A percentile compares a stretch with the other conserved stretches of the same genome.
Conservation (phyloP, 2,888 invertebrate genomes). For the Macaria liturata region DNA sequence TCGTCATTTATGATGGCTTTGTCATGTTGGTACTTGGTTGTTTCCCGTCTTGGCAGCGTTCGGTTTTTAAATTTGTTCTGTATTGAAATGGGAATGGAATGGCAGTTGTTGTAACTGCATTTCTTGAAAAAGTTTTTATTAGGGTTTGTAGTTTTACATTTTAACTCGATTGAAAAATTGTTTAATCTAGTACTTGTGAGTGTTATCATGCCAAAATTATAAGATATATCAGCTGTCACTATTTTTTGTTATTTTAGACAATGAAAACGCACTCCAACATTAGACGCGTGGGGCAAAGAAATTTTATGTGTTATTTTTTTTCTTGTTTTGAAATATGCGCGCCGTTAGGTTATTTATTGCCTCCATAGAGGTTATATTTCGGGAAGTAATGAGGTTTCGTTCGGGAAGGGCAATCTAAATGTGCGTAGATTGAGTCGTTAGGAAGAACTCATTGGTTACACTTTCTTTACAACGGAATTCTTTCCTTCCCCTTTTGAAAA, state of each 20-base stretch:
- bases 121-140: neutral
- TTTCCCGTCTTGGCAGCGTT: constrained; percentile 20
- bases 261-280: constrained; percentile 62
- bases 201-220: too few species aligned
- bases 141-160: too few species aligned
- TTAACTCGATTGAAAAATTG: too few species aligned
- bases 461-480: constrained; percentile 44
- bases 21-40: constrained; percentile 5
- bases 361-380: constrained; percentile 81
- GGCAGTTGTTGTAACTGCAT: neutral
- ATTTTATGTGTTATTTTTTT: constrained; percentile 78
- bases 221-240: too few species aligned
- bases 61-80: constrained; percentile 23
- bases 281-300: constrained; percentile 78
- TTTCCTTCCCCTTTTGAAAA: constrained; percentile 37
- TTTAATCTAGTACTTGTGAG: too few species aligned
- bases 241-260: neutral
- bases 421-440: constrained; percentile 80
- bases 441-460: constrained; percentile 61
- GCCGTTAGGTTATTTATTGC: constrained; percentile 81
- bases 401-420: constrained; percentile 82
- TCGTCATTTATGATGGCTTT: constrained; percentile 25
- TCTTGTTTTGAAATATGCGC: constrained; percentile 83
- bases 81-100: constrained; percentile 15
- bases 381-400: constrained; percentile 82